Evolutionary conservation across 1,140 invertebrate species (phyloP).

Genomic region (Leptestheria dahalacensis): DNA sequence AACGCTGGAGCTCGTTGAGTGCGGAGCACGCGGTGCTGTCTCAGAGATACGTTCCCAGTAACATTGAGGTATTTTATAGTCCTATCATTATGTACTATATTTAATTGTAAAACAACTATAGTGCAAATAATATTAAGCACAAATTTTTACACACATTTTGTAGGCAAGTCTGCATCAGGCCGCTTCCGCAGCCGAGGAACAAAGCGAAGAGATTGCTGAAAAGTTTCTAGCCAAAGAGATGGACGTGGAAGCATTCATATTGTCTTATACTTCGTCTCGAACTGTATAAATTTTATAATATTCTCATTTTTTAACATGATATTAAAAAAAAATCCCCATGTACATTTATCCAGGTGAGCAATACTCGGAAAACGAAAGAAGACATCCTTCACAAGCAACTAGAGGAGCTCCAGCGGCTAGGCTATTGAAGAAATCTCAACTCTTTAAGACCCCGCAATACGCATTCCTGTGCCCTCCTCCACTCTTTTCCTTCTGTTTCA

Average conservation of each 20-base stretch:
- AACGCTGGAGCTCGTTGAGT: conserved; percentile 48
- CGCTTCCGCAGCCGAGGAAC: conserved; percentile 49
- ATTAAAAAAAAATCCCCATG: background rate
- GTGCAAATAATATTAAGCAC: background rate
- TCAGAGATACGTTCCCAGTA: conserved; percentile 51
- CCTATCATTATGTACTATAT: conserved; percentile 12
- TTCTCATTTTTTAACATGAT: background rate
- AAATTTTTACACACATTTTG: conserved; percentile 19
- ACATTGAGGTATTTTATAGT: conserved; percentile 44
- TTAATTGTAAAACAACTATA: background rate
- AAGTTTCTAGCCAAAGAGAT: conserved; percentile 54
- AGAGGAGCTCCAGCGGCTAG: conserved; percentile 44
- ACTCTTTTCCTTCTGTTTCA: no score
- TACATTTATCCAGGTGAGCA: conserved; percentile 35
- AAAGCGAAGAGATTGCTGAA: conserved; percentile 56
- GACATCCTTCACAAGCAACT: conserved; percentile 57
- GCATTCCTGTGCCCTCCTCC: background rate
- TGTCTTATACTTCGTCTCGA: conserved; percentile 47
- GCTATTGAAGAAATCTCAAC: conserved; percentile 29
- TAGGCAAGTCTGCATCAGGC: conserved; percentile 38
- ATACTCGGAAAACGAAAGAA: conserved; percentile 54
- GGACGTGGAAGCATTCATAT: conserved; percentile 55
- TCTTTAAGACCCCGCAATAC: background rate
- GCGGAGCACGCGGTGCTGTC: conserved; percentile 49
- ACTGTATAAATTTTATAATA: conserved; percentile 26